Evolutionary conservation across 1,140 invertebrate species (phyloP), one percentile per base, ranked within the genome.

Genomic region (Drosophila navojoa): DNA sequence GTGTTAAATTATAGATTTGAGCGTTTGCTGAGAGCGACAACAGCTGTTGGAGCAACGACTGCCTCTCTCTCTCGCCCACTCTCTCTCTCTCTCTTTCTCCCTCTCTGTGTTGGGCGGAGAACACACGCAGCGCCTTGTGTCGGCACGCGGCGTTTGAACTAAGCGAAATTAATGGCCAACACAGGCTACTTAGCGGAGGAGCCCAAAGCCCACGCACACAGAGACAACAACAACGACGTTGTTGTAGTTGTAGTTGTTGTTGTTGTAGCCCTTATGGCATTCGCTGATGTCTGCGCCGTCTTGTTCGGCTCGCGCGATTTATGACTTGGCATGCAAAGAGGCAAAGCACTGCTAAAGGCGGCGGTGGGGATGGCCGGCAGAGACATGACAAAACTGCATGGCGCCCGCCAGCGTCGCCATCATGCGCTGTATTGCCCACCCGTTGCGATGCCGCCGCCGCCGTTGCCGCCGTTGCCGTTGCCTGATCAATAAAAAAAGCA

Each of bases 81-180:
- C 13, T 40, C 42, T 16, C 42, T 11, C 16, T 19, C 22, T 16
- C n/a, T 16, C 42, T 45, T n/a, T 15, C 42, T 44, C 42, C 5
- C n/a, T n/a, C n/a, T 44, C 42, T 44, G 2, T 15, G 15, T 16
- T 45, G n/a, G 42, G 42, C 42, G 53, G 16, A 53, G 73, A 79
- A 82, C 82, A 87, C 82, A 87, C 82, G 82, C 82, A 87, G 84
- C 74, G 81, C 47, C 68, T 69, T 58, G 58, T 68, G 74, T 74
- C 84, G 84, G 84, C 84, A 27, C 82, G 62, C 50, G 61, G 45
- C 85, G 77, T 90, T 89, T 89, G 84, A 89, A 90, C 85, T 80
- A 73, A 74, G 85, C 77, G 68, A 89, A 89, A 89, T 89, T 89
- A 89, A 89, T 89, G 84, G 85, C 79, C 84, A 90, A 89, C 85